Conservation (phyloP, 2,113 vertebrate species). For the Nothobranchius kuhntae region DNA sequence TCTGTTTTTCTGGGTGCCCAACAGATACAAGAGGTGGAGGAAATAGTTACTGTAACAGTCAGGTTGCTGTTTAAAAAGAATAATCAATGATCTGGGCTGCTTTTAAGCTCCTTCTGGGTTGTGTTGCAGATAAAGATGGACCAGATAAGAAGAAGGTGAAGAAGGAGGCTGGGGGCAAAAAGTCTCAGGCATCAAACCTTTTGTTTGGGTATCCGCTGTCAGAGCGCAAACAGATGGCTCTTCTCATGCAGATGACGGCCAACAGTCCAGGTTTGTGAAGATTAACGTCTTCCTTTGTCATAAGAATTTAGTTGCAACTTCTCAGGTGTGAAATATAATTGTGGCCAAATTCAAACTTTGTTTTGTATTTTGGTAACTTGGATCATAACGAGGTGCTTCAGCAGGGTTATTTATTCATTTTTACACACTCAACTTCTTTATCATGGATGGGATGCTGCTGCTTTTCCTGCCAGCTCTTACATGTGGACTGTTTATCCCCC, state of each 20-base stretch:
- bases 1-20: slow-evolving; percentile 52
- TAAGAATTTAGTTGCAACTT: too few species aligned
- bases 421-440: neutral
- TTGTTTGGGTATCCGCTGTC: slow-evolving; percentile 98
- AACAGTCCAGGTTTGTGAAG: slow-evolving; percentile 93
- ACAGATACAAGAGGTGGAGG: slow-evolving; percentile 70
- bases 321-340: too few species aligned
- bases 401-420: neutral
- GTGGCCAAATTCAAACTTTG: too few species aligned
- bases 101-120: slow-evolving; percentile 25
- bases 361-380: too few species aligned
- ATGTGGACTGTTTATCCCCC: too few species aligned
- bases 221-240: slow-evolving; percentile 98
- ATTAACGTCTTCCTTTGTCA: neutral
- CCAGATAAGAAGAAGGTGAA: slow-evolving; percentile 98
- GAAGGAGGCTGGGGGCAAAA: slow-evolving; percentile 92
- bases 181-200: slow-evolving; percentile 91
- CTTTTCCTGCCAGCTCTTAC: neutral
- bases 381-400: neutral
- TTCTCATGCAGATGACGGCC: slow-evolving; percentile 99
- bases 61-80: slow-evolving; percentile 3
- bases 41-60: slow-evolving; percentile 20
- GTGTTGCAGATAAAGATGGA: slow-evolving; percentile 93
- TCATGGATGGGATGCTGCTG: neutral
- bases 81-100: too few species aligned